phyloP scores from a whole-genome alignment of 2,888 invertebrate species.

The Lepidonotus clava region DNA sequence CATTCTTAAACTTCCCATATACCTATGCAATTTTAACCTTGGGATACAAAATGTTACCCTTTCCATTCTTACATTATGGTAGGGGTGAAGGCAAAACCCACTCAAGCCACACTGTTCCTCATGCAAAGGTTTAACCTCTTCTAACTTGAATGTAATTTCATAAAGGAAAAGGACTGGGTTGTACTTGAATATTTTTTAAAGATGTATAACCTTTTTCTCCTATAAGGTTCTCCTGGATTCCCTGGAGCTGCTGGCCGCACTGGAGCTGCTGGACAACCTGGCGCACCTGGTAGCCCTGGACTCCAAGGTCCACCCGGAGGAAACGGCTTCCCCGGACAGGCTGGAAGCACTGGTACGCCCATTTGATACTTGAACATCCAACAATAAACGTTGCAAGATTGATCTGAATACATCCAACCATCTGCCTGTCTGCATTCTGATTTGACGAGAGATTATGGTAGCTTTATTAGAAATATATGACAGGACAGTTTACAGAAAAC shows the following conservation, averaged over 20 bases:
- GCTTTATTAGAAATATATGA: background rate
- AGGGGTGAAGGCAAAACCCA: too few species aligned
- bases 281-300: constrained; percentile 56
- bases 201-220: too few species aligned
- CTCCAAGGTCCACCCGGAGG: background rate
- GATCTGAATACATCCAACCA: background rate
- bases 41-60: too few species aligned
- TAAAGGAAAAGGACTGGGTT: too few species aligned
- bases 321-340: constrained; percentile 40
- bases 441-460: background rate
- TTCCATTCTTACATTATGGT: too few species aligned
- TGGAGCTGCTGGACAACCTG: constrained; percentile 57
- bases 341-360: constrained; percentile 54
- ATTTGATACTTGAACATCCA: constrained; percentile 4
- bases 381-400: constrained; percentile 28
- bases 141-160: too few species aligned
- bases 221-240: constrained; percentile 14
- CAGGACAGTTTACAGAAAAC: background rate
- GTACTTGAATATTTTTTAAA: too few species aligned
- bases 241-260: constrained; percentile 48
- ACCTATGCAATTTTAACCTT: too few species aligned
- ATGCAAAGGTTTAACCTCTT: too few species aligned
- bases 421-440: background rate
- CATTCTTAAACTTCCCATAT: too few species aligned
- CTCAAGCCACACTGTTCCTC: too few species aligned